Conservation (phyloP, 2,113 vertebrate species). For the Onychorhynchus coronatus region DNA sequence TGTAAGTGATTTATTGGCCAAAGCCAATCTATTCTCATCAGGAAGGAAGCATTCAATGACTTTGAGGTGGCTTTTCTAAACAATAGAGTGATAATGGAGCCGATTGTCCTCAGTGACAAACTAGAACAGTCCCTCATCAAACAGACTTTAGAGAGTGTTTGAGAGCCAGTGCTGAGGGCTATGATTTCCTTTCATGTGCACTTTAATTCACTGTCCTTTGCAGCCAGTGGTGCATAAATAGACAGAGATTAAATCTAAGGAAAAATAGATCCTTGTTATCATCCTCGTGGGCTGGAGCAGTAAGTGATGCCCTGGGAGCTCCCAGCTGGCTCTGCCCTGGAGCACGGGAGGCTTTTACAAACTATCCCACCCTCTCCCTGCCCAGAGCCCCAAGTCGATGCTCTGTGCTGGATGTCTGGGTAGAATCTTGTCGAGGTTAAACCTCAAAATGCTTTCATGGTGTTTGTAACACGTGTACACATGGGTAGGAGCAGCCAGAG, state of each 20-base stretch:
- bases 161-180: constrained; percentile 46
- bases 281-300: background rate
- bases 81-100: background rate
- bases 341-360: background rate
- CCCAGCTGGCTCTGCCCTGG: background rate
- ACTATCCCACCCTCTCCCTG: fast-evolving
- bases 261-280: constrained; percentile 1
- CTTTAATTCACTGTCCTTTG: constrained; percentile 55
- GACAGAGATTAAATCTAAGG: constrained; percentile 46
- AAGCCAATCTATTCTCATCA: constrained; percentile 34
- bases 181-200: constrained; percentile 43
- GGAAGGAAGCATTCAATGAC: constrained; percentile 41
- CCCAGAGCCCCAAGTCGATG: background rate
- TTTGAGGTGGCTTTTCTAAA: constrained; percentile 15
- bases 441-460: background rate
- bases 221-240: constrained; percentile 33
- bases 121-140: background rate
- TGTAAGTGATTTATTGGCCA: constrained; percentile 48
- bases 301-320: background rate
- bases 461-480: background rate
- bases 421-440: background rate
- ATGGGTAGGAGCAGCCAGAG: background rate
- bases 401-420: background rate
- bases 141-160: background rate
- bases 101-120: background rate